Conservation (phyloP, 2,113 vertebrate genomes). For the Oryctolagus cuniculus region DNA sequence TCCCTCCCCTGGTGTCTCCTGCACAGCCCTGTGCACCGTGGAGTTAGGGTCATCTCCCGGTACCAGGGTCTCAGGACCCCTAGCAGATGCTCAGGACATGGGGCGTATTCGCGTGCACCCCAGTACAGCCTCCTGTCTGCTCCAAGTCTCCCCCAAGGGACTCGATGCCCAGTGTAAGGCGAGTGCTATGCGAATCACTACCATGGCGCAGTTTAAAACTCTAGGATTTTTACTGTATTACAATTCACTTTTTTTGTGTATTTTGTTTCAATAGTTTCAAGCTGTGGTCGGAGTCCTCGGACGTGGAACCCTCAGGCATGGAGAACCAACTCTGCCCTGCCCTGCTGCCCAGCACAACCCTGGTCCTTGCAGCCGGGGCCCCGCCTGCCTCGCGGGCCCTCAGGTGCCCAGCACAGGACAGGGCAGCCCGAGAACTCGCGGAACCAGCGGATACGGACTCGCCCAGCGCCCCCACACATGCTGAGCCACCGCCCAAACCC, state of each 20-base stretch:
- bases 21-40: accelerated
- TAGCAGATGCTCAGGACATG: background rate
- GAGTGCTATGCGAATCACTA: background rate
- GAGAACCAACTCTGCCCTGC: accelerated
- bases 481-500: background rate
- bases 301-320: background rate
- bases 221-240: background rate
- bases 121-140: too few species aligned
- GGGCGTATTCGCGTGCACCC: too few species aligned
- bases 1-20: background rate
- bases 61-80: background rate
- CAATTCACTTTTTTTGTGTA: background rate
- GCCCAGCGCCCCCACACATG: background rate
- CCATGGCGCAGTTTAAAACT: background rate
- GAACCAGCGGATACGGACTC: background rate
- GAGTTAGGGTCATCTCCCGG: too few species aligned
- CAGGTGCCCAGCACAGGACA: background rate
- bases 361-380: background rate
- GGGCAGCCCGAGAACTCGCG: background rate
- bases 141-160: too few species aligned
- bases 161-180: too few species aligned
- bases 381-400: too few species aligned
- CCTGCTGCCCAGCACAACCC: accelerated
- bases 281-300: background rate
- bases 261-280: background rate